Base-by-base conservation (phyloP, 2,888 invertebrate genomes). In the Noctua comes region DNA sequence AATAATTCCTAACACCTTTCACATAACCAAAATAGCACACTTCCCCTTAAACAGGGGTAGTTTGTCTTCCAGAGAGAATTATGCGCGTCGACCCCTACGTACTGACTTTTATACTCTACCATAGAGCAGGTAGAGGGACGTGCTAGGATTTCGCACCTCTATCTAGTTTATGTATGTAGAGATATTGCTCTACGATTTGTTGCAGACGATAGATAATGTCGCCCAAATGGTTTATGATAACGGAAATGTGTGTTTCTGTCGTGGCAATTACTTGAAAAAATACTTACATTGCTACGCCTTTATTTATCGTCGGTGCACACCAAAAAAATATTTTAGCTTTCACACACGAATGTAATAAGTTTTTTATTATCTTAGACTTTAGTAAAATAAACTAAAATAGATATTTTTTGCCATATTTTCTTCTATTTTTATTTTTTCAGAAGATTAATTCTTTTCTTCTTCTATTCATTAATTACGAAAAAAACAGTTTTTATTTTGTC, bases 61-160 rank as follows among this genome's bases (percentile, higher is more conserved):
- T 88, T 87, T 88, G 85, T 88, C 89, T 88, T 83, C 73, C 70
- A 69, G 59, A 51, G 80, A 87, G 89, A 88, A 88, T 88, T 88
- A 88, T 88, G 81, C 83, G 78, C 81, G 76, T 82, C 78, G 85
- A 88, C 87, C 88, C 83, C 76, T 81, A 72, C 82, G 76, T 74
- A 83, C 62, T 76, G 87, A 88, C 85, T 87, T 88, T 84, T 84
- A 87, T 88, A 81, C 88, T 86, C 80, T 86, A 74, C 87, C 87
- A 73, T 82, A 78, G 79, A 86, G 84, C 86, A 86, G 84, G 87
- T 87, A 86, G 70, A 83, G 68, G 73, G 65, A 87, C 85, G 87
- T 87, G 87, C 82, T n/a, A 75, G 82, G 78, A 84, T 86, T 82
- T 83, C 79, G 31, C 80, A 77, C 83, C 79, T 76, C 83, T 83